Conservation (phyloP, 2,113 vertebrate species). For the Castor canadensis region DNA sequence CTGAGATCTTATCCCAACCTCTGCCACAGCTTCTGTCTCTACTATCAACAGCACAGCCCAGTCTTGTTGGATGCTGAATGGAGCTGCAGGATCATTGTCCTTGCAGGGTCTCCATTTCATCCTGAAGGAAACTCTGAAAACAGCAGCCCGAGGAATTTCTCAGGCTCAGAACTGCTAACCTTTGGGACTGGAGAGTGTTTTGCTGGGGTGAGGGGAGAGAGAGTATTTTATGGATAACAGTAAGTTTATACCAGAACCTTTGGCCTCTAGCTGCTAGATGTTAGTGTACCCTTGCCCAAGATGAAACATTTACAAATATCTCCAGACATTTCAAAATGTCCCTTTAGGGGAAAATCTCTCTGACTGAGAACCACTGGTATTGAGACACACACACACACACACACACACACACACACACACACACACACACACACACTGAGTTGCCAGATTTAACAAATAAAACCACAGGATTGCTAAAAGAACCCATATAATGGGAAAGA, state of each 20-base stretch:
- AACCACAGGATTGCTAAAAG: background rate
- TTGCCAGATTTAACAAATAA: background rate
- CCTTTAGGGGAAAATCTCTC: background rate
- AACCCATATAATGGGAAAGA: background rate
- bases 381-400: background rate
- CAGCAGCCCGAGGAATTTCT: background rate
- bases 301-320: background rate
- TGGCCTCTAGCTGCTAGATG: background rate
- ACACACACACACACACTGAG: background rate
- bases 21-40: too few species aligned
- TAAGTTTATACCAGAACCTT: background rate
- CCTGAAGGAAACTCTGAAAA: background rate
- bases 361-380: background rate
- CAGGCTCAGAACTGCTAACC: background rate
- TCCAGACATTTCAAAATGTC: background rate
- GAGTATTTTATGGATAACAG: background rate
- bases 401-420: background rate
- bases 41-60: background rate
- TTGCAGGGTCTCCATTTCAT: background rate
- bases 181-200: background rate
- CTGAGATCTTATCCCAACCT: background rate
- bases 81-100: background rate
- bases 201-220: too few species aligned
- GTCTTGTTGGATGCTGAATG: background rate
- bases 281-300: background rate